These are phyloP conservation scores for Drosophila prosaltans DNA, from an alignment of 1,140 invertebrate genomes.

Conservation along the genomic window DNA sequence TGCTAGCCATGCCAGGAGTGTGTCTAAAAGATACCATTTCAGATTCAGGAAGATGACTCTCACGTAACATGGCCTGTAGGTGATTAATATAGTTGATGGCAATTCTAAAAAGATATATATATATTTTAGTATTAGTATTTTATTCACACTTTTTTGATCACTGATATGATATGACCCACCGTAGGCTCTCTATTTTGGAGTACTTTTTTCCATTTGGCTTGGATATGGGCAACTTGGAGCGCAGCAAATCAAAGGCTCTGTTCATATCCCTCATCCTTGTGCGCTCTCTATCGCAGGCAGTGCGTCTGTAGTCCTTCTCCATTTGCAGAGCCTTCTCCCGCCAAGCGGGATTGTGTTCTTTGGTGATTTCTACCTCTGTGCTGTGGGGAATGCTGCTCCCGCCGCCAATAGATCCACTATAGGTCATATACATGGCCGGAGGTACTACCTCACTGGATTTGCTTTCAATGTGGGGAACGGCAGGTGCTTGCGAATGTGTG, in stretches of 20 bases:
- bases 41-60: constrained; percentile 50
- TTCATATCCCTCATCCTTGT: constrained; percentile 96
- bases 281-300: constrained; percentile 92
- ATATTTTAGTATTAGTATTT: background rate
- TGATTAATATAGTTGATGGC: constrained; percentile 92
- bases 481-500: constrained; percentile 20
- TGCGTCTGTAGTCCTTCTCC: constrained; percentile 85
- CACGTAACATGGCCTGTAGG: constrained; percentile 84
- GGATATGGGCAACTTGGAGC: constrained; percentile 90
- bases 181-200: constrained; percentile 93
- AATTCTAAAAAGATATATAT: constrained; percentile 84
- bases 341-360: constrained; percentile 84
- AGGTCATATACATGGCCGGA: constrained; percentile 73
- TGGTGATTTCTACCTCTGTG: constrained; percentile 79
- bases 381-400: constrained; percentile 30
- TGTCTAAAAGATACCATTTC: constrained; percentile 44
- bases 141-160: background rate
- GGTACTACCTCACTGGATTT: constrained; percentile 67
- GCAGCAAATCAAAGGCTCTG: constrained; percentile 90
- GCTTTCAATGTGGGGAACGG: constrained; percentile 24
- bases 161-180: constrained; percentile 83
- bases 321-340: constrained; percentile 85
- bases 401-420: constrained; percentile 31
- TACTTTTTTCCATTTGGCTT: constrained; percentile 95
- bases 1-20: constrained; percentile 19